Conservation (phyloP, 2,888 invertebrate genomes). For the Seira musarum region DNA sequence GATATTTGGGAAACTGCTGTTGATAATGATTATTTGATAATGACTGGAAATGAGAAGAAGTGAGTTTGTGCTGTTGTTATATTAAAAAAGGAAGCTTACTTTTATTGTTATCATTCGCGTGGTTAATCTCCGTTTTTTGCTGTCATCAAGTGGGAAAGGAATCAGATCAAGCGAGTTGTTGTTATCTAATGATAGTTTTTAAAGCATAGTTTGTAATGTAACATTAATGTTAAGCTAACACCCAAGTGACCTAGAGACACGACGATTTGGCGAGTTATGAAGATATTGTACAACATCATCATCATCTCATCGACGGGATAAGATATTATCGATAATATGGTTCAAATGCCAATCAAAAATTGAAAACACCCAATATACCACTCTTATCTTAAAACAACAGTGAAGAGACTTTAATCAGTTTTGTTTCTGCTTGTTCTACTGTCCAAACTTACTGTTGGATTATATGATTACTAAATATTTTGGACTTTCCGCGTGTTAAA, state of each 20-base stretch:
- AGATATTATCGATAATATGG: no score
- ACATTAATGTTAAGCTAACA: slow-evolving; percentile 57
- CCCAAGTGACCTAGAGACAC: slow-evolving; percentile 65
- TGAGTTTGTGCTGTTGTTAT: slow-evolving; percentile 40
- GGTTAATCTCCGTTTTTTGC: no score
- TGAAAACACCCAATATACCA: slow-evolving; percentile 2
- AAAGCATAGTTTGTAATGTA: slow-evolving; percentile 51
- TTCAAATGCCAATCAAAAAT: slow-evolving; percentile 25
- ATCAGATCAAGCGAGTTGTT: slow-evolving; percentile 47
- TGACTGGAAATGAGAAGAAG: no score
- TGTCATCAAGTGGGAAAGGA: slow-evolving; percentile 50
- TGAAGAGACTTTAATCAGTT: slow-evolving; percentile 25
- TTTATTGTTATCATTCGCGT: slow-evolving; percentile 34
- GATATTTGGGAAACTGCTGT: no score
- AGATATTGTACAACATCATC: no score
- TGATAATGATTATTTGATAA: no score
- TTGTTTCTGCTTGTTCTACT: slow-evolving; percentile 5
- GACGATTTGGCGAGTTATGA: slow-evolving; percentile 59
- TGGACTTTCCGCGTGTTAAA: slow-evolving; percentile 23
- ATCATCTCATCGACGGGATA: no score
- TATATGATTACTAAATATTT: slow-evolving; percentile 21
- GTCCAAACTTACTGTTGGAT: slow-evolving; percentile 10
- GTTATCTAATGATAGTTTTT: no score
- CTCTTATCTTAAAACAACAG: slow-evolving; percentile 55
- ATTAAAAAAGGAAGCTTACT: slow-evolving; percentile 42